A percentile compares a stretch with the other conserved stretches of the same genome.
These are phyloP conservation scores for Dasypus novemcinctus DNA, from an alignment of 2,113 vertebrate genomes.

Conservation along the genomic window DNA sequence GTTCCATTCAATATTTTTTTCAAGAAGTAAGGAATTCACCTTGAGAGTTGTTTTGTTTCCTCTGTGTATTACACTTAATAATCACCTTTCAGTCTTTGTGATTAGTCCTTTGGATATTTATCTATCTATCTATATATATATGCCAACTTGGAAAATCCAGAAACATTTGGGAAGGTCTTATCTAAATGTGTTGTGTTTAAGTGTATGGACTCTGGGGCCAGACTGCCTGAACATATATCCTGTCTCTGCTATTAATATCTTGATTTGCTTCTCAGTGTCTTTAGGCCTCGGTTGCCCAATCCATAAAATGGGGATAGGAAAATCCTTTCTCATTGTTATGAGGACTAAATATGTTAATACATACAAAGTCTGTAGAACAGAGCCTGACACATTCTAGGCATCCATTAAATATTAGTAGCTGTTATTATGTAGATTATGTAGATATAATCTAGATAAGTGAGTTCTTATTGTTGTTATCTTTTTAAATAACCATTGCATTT, in stretches of 20 bases:
- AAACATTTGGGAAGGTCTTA: not conserved
- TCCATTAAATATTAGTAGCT: not conserved
- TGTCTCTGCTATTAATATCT: not conserved
- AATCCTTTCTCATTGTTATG: not conserved
- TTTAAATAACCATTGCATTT: not conserved
- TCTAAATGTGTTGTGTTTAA: not conserved
- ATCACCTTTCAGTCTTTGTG: not conserved
- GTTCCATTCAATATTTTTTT: slow-evolving; percentile 9
- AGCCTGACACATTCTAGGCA: not conserved
- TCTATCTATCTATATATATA: not conserved
- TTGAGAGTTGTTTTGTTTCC: not conserved
- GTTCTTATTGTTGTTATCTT: not conserved
- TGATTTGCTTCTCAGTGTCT: not conserved
- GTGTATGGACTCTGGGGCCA: not conserved
- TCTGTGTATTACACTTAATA: not conserved
- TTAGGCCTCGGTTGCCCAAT: not conserved
- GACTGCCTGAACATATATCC: not conserved
- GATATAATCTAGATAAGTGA: not conserved
- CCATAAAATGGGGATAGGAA: not conserved
- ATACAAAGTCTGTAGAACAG: not conserved
- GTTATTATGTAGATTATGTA: not conserved
- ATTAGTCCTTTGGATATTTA: not conserved
- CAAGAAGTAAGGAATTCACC: not conserved
- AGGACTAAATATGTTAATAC: not conserved
- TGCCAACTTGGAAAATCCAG: not conserved